Evolutionary conservation across 2,113 vertebrate species (phyloP).

Genomic region (Percopsis transmontana): DNA sequence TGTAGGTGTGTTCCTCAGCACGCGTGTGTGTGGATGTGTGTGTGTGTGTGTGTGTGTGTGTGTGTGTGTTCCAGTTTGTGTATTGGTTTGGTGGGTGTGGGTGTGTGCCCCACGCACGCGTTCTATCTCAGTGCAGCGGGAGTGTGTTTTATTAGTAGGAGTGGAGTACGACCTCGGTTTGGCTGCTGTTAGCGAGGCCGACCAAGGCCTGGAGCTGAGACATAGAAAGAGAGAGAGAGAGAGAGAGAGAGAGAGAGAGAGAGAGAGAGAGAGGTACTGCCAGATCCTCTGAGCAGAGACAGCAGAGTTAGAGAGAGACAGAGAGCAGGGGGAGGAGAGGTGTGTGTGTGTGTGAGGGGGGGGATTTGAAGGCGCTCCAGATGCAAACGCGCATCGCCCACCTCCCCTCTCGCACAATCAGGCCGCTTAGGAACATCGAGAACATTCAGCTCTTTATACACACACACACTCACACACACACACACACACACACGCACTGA

Average conservation of each 20-base stretch:
- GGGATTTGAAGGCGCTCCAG: slow-evolving; percentile 74
- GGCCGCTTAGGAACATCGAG: slow-evolving; percentile 9
- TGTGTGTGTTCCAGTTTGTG: background rate
- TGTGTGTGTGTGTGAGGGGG: slow-evolving; percentile 21
- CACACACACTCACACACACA: slow-evolving; percentile 18
- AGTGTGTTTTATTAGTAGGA: slow-evolving; percentile 73
- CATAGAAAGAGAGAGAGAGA: background rate
- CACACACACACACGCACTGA: slow-evolving; percentile 49
- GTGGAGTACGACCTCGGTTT: slow-evolving; percentile 72
- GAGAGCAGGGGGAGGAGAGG: slow-evolving; percentile 67
- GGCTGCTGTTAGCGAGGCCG: slow-evolving; percentile 72
- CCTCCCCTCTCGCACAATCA: slow-evolving; percentile 34
- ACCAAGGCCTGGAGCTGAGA: slow-evolving; percentile 63
- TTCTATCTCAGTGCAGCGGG: slow-evolving; percentile 45
- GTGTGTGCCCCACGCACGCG: background rate
- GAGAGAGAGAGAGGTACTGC: slow-evolving; percentile 73
- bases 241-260: background rate
- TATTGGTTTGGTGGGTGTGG: background rate
- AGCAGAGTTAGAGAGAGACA: slow-evolving; percentile 49
- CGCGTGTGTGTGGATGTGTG: slow-evolving; percentile 14
- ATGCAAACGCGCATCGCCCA: slow-evolving; percentile 53
- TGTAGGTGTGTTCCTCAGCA: background rate
- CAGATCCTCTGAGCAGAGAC: slow-evolving; percentile 71
- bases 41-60: slow-evolving; percentile 13
- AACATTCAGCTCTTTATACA: slow-evolving; percentile 8